Conservation (phyloP, 2,888 invertebrate genomes). For the Acrobasis repandana region DNA sequence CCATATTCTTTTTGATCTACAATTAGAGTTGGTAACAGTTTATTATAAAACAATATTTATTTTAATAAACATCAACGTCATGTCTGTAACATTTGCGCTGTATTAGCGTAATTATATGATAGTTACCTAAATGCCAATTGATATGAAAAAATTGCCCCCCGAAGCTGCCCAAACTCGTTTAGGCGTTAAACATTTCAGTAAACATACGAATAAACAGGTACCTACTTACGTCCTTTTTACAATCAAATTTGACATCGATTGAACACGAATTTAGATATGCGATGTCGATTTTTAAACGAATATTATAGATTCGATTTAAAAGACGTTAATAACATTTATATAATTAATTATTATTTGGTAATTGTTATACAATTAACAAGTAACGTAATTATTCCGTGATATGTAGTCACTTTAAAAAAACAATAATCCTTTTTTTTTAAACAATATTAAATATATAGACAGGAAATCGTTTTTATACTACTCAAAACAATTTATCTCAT, state of each 20-base stretch:
- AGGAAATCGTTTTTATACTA: too few relatives aligned
- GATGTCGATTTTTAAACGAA: not conserved
- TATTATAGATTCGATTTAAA: not conserved
- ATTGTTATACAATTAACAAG: constrained; percentile 1
- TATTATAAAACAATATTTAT: too few relatives aligned
- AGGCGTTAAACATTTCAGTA: constrained; percentile 19
- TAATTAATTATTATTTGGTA: not conserved
- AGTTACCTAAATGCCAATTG: not conserved
- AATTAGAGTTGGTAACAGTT: too few relatives aligned
- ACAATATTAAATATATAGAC: too few relatives aligned
- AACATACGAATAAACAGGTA: constrained; percentile 24
- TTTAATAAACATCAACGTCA: too few relatives aligned
- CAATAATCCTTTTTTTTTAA: too few relatives aligned
- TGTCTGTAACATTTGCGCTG: too few relatives aligned
- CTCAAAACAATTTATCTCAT: too few relatives aligned
- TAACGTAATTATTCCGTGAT: constrained; percentile 37
- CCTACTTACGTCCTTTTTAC: constrained; percentile 13
- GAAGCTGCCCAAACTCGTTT: constrained; percentile 19
- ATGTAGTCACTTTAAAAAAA: constrained; percentile 29
- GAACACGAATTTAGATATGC: constrained; percentile 17
- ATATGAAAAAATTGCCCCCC: constrained; percentile 24
- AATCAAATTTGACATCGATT: constrained; percentile 11
- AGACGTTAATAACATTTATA: not conserved
- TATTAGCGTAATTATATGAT: too few relatives aligned
- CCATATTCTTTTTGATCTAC: too few relatives aligned